A percentile compares a stretch with the other conserved stretches of the same genome.
phyloP scores from a whole-genome alignment of 2,797 vertebrate species.

The Myiothlypis coronata region DNA sequence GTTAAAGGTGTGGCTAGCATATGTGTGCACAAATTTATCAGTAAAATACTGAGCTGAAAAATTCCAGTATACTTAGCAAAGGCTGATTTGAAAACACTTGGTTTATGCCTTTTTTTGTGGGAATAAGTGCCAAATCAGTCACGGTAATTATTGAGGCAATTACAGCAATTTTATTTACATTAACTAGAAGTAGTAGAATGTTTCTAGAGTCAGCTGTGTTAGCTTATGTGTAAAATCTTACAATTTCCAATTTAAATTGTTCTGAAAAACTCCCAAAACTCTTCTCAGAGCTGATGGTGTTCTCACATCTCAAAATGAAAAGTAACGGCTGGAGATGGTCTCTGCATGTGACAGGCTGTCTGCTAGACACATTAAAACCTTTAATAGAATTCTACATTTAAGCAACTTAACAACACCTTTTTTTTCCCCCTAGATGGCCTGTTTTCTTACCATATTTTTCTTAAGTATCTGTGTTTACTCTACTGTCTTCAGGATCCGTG shows the following conservation, averaged over 20 bases:
- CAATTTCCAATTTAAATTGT: not conserved
- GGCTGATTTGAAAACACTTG: not conserved
- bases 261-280: not conserved
- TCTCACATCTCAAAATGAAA: not conserved
- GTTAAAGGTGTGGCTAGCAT: not conserved
- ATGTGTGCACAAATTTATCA: not conserved
- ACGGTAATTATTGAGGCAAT: not conserved
- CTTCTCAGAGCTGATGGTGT: not conserved
- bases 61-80: not conserved
- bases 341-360: not conserved
- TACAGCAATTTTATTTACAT: not conserved
- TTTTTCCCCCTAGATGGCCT: constrained; percentile 83
- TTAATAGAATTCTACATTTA: not conserved
- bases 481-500: constrained; percentile 94
- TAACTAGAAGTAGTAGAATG: not conserved
- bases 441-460: constrained; percentile 97
- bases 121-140: not conserved
- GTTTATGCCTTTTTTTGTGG: not conserved
- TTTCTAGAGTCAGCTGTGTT: not conserved
- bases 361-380: not conserved
- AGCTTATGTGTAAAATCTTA: not conserved
- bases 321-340: not conserved
- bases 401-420: not conserved
- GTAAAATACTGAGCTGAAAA: not conserved
- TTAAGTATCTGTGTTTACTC: constrained; percentile 96